Evolutionary conservation across 1,140 invertebrate genomes (phyloP), one percentile per base, ranked within the genome.

Genomic region (Leguminivora glycinivorella): DNA sequence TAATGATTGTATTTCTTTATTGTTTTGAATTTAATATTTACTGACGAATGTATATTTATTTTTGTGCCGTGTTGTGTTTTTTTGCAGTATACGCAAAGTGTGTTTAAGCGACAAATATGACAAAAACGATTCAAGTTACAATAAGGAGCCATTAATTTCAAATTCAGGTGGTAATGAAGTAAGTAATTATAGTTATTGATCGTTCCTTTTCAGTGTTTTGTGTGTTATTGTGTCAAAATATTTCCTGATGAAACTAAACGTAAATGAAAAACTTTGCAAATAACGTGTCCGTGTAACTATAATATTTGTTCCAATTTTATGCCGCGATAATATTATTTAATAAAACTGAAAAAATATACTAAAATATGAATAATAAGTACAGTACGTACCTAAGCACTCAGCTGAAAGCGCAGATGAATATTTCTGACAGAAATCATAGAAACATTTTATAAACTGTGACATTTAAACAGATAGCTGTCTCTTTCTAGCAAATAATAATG

Each of bases 51-150:
- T 56, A 1, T 19, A 69, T 52, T 74, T 70, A 63, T 75, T 78
- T 71, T 69, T 70, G 72, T 67, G 73, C 70, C 47, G 69, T 72
- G 68, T 56, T 69, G 68, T 72, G 73, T 70, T 72, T 71, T 77
- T 66, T 89, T 88, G 52, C 83, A 91, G 89, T 71, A 87, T 89
- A 34, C 83, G 77, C 6, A 87, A 89, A 80, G 86, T 89, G 40
- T 91, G 87, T 77, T 76, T 91, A 66, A 80, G 71, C 83, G 87
- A 91, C 77, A 91, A 89, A 47, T 87, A 78, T 81, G 83, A 86
- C 60, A 89, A 83, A 75, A 86, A 83, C 73, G 83, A 86, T 71
- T 82, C 84, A n/a, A 83, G 73, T 34, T 81, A 79, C 70, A 73
- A 75, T 56, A 77, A 72, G 34, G 83, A 84, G 67, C 71, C 81